Evolutionary conservation across 2,113 vertebrate species (phyloP), one percentile per base, ranked within the genome.

Genomic region (Leucoraja erinaceus): DNA sequence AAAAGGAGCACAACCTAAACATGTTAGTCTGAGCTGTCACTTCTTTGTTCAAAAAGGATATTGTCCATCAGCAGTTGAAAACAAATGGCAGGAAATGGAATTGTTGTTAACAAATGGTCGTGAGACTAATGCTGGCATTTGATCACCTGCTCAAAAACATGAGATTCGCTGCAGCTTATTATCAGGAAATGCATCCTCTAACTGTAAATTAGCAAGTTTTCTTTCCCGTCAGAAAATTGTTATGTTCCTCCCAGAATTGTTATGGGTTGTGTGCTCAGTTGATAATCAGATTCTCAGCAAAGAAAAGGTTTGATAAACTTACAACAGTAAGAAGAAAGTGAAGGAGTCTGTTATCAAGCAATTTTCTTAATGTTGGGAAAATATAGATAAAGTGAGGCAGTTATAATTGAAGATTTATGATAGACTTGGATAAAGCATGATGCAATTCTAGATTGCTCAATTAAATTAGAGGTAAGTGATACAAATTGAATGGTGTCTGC

Each of bases 51-150:
- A 90, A 33, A 1, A 70, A 28, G 78, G 79, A 84, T 93, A 22
- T 75, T 93, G 33, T 93, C 81, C 70, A 72, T 93, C 47, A 93
- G 93, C 93, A 78, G 74, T 93, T 94, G 79, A 90, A 93, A 92
- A 59, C 88, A 94, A 66, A 28, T 93, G 93, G 72, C 93, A 92
- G 90, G 93, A 93, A 92, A 93, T 81, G 93, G 81, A 93, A 90
- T 78, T 94, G 93, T 93, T 33, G 76, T 31, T 61, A 93, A 84
- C 77, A 83, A 83, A 93, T 93, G 31, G 3, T 91, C 31, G 22
- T 88, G 38, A 54, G 22, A 68, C 74, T 74, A 72, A 72, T 91
- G 38, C 68, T 72, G 68, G 2, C 66, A 74, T 72, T 38, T 28
- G 22, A 91, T 91, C 5, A 31, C 22, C 66, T 72, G 90, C 38